Evolutionary conservation across 2,888 invertebrate species (phyloP).

Genomic region (Eristalis arbustorum): DNA sequence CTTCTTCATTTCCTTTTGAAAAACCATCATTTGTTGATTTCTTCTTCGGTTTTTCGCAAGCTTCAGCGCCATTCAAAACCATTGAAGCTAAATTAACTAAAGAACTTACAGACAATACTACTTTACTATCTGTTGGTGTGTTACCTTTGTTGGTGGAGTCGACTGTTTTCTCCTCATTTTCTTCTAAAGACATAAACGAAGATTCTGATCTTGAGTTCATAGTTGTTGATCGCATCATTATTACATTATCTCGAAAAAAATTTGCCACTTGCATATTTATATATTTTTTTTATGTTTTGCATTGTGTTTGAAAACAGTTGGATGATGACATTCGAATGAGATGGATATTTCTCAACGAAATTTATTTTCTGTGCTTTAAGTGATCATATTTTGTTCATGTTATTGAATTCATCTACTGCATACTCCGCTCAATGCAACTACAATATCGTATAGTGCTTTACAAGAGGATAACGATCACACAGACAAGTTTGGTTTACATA

Average conservation of each 20-base stretch:
- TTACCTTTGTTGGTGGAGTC: slow-evolving; percentile 22
- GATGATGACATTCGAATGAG: neutral
- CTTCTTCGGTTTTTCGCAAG: slow-evolving; percentile 7
- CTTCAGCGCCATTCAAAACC: slow-evolving; percentile 20
- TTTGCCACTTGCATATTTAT: slow-evolving; percentile 65
- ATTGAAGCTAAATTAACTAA: slow-evolving; percentile 49
- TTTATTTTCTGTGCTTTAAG: neutral
- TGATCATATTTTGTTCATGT: neutral
- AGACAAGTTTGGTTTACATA: neutral
- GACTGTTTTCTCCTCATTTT: slow-evolving; percentile 29
- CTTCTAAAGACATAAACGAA: slow-evolving; percentile 35
- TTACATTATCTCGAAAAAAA: slow-evolving; percentile 61
- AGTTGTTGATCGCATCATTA: slow-evolving; percentile 38
- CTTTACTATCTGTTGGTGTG: neutral
- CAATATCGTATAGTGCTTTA: neutral
- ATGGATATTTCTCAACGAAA: neutral
- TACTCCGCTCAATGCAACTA: neutral
- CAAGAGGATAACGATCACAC: neutral
- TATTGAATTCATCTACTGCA: neutral
- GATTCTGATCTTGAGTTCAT: slow-evolving; percentile 25
- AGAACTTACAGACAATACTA: slow-evolving; percentile 41
- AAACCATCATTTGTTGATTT: neutral
- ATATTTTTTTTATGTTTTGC: neutral
- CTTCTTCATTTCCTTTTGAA: neutral
- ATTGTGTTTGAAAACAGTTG: neutral